phyloP scores from a whole-genome alignment of 1,140 invertebrate genomes.

The Battus philenor region DNA sequence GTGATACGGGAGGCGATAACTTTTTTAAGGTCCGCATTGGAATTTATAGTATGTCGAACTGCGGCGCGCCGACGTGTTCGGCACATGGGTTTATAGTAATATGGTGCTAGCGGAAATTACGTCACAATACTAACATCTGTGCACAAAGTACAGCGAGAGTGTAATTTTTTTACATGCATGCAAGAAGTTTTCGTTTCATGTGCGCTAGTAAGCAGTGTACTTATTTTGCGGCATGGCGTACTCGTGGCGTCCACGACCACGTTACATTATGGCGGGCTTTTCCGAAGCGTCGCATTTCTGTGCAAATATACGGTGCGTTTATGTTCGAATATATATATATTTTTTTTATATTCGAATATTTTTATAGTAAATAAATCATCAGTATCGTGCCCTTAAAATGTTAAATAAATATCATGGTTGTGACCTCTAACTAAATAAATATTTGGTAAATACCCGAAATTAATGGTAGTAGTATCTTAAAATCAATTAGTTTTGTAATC shows the following conservation, averaged over 20 bases:
- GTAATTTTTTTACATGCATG: constrained; percentile 16
- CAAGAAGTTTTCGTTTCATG: neutral
- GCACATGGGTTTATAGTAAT: constrained; percentile 67
- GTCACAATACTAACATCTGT: constrained; percentile 36
- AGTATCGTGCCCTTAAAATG: too few relatives aligned
- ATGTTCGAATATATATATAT: too few relatives aligned
- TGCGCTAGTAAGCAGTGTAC: constrained; percentile 11
- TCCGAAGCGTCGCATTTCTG: constrained; percentile 10
- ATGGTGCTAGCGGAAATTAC: constrained; percentile 55
- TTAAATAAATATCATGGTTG: too few relatives aligned
- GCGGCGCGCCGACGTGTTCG: constrained; percentile 63
- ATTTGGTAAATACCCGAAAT: too few relatives aligned
- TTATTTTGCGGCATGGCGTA: constrained; percentile 39
- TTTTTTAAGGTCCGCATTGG: constrained; percentile 64
- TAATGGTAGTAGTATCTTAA: too few relatives aligned
- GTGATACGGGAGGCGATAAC: constrained; percentile 39
- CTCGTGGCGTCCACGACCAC: constrained; percentile 70
- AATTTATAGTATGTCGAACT: constrained; percentile 62
- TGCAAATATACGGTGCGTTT: too few relatives aligned
- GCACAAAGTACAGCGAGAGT: constrained; percentile 36
- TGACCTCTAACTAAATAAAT: too few relatives aligned
- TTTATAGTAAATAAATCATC: too few relatives aligned
- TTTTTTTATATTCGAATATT: too few relatives aligned
- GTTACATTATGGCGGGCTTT: constrained; percentile 61
- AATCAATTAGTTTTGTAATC: constrained; percentile 17